A percentile compares a stretch with the other conserved stretches of the same genome.
phyloP scores from a whole-genome alignment of 2,113 vertebrate genomes.

The Stomatorhinus ivindoensis region DNA sequence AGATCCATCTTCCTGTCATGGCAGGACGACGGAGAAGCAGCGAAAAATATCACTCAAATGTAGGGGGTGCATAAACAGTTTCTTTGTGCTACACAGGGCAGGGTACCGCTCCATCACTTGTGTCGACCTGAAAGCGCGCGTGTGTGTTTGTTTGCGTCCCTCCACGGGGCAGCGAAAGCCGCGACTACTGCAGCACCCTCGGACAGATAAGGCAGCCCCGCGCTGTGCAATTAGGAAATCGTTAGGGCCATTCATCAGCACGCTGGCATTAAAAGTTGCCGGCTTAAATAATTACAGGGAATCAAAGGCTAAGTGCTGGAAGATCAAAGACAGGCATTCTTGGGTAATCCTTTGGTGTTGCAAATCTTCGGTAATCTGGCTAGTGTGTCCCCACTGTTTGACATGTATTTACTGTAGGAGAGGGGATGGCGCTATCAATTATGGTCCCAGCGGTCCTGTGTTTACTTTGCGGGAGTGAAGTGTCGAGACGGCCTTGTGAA shows the following conservation, averaged over 20 bases:
- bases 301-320: conserved; percentile 55
- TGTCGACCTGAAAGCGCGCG: background rate
- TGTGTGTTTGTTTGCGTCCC: conserved; percentile 5
- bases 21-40: background rate
- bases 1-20: conserved; percentile 16
- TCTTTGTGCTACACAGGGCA: background rate
- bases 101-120: background rate
- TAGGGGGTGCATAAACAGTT: conserved; percentile 8
- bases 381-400: conserved; percentile 53
- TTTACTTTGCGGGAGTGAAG: conserved; percentile 57
- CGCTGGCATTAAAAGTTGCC: conserved; percentile 36
- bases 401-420: conserved; percentile 65
- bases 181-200: background rate
- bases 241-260: conserved; percentile 47
- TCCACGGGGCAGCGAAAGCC: background rate
- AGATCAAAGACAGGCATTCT: conserved; percentile 62
- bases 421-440: conserved; percentile 56
- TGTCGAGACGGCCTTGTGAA: conserved; percentile 47
- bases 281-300: conserved; percentile 56
- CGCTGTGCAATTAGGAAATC: conserved; percentile 43
- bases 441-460: conserved; percentile 42
- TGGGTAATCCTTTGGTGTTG: conserved; percentile 58
- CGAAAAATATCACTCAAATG: background rate
- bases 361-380: conserved; percentile 60
- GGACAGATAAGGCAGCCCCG: conserved; percentile 34